A percentile compares a stretch with the other conserved stretches of the same genome.
These are phyloP conservation scores for Eulimnadia texana DNA, from an alignment of 1,140 invertebrate genomes.

Conservation along the genomic window DNA sequence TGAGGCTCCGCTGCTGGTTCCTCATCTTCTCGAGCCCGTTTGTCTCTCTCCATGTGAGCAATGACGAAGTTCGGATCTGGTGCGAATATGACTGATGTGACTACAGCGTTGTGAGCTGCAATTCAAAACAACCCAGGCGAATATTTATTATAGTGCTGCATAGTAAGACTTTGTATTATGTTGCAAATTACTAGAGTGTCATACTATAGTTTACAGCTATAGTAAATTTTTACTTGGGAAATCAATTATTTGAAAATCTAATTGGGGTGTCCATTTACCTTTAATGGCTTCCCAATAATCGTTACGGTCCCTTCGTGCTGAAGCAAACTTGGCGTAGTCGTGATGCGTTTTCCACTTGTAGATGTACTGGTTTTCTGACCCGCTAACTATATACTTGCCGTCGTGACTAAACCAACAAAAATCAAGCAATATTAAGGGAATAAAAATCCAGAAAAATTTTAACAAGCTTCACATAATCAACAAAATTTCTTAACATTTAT, in stretches of 20 bases:
- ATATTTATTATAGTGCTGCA: conserved; percentile 7
- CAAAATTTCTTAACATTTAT: neutral
- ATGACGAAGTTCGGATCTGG: conserved; percentile 88
- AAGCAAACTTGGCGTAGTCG: conserved; percentile 89
- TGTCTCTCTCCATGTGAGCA: conserved; percentile 46
- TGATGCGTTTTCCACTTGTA: conserved; percentile 94
- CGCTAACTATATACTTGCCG: conserved; percentile 91
- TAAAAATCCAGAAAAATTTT: neutral
- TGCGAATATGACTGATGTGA: conserved; percentile 93
- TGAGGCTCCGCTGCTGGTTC: conserved; percentile 1
- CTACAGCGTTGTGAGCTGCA: conserved; percentile 79
- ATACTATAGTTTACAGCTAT: too few species aligned
- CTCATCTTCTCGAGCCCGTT: conserved; percentile 27
- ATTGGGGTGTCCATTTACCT: conserved; percentile 26
- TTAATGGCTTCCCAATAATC: conserved; percentile 97
- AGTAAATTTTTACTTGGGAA: too few species aligned
- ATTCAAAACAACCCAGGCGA: conserved; percentile 10
- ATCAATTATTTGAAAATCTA: neutral
- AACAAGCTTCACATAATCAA: neutral
- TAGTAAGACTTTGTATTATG: too few species aligned
- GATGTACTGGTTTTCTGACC: conserved; percentile 94
- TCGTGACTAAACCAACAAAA: conserved; percentile 52
- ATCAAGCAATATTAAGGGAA: neutral
- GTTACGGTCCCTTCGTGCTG: conserved; percentile 83
- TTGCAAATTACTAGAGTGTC: too few species aligned